phyloP scores from a whole-genome alignment of 2,888 invertebrate species.

The Caenorhabditis wallacei region DNA sequence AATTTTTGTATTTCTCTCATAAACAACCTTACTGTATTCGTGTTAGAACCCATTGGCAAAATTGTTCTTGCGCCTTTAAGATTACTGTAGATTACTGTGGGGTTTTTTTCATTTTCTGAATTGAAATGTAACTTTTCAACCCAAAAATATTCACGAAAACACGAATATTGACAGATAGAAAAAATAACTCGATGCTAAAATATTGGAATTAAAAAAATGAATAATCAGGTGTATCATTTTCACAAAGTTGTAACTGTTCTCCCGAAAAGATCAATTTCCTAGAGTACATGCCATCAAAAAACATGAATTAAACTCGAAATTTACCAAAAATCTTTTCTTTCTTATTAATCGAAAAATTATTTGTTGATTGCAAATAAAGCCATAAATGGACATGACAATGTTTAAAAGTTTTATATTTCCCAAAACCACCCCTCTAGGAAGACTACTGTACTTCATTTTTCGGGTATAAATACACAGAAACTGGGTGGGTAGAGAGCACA shows the following conservation, averaged over 20 bases:
- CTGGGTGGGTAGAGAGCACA: slow-evolving; percentile 2
- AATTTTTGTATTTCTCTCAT: not conserved
- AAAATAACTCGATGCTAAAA: no score
- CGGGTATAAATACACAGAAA: slow-evolving; percentile 35
- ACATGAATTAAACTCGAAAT: slow-evolving; percentile 21
- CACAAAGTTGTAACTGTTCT: not conserved
- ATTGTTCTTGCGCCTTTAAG: slow-evolving; percentile 22
- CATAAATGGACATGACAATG: slow-evolving; percentile 51
- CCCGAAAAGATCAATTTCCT: not conserved
- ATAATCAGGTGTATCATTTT: no score
- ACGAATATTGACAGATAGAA: no score
- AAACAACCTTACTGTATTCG: not conserved
- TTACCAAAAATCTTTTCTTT: slow-evolving; percentile 10
- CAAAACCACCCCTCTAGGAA: not conserved
- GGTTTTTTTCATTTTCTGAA: no score
- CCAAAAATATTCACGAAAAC: no score
- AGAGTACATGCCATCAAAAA: slow-evolving; percentile 50
- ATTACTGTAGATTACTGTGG: not conserved
- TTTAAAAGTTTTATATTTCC: slow-evolving; percentile 36
- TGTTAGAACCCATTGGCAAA: not conserved
- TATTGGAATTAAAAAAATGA: no score
- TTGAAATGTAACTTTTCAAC: no score
- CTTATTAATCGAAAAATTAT: not conserved
- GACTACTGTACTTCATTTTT: slow-evolving; percentile 33
- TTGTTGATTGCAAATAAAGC: slow-evolving; percentile 44